Evolutionary conservation across 2,888 invertebrate genomes (phyloP).

Genomic region (Cheilosia impressa): DNA sequence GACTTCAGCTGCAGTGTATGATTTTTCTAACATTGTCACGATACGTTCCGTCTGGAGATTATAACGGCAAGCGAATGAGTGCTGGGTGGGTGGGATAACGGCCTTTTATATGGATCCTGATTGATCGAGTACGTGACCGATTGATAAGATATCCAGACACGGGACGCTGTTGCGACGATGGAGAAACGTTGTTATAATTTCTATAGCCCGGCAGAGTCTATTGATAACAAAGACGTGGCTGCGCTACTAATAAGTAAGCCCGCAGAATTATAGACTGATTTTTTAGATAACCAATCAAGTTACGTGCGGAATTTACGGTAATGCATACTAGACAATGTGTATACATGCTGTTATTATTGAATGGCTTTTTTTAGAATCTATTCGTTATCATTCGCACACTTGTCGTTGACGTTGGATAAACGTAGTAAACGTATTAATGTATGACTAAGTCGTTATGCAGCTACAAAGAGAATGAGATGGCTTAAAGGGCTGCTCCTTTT

Average conservation of each 20-base stretch:
- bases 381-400: too few species aligned
- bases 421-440: too few species aligned
- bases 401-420: too few species aligned
- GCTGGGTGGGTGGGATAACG: neutral
- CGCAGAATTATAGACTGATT: neutral
- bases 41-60: slow-evolving; percentile 41
- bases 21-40: slow-evolving; percentile 64
- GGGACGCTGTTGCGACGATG: neutral
- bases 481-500: too few species aligned
- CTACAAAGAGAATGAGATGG: too few species aligned
- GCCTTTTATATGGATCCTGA: slow-evolving; percentile 46
- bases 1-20: slow-evolving; percentile 85
- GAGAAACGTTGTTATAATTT: neutral
- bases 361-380: too few species aligned
- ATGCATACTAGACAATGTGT: neutral
- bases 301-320: slow-evolving; percentile 18
- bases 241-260: neutral
- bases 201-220: neutral
- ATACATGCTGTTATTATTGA: too few species aligned
- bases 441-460: too few species aligned
- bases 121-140: neutral
- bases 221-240: slow-evolving; percentile 28
- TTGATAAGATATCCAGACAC: slow-evolving; percentile 8
- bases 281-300: slow-evolving; percentile 1
- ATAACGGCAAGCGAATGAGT: slow-evolving; percentile 35